Conservation (phyloP, 2,888 invertebrate species). For the Coremacera marginata region DNA sequence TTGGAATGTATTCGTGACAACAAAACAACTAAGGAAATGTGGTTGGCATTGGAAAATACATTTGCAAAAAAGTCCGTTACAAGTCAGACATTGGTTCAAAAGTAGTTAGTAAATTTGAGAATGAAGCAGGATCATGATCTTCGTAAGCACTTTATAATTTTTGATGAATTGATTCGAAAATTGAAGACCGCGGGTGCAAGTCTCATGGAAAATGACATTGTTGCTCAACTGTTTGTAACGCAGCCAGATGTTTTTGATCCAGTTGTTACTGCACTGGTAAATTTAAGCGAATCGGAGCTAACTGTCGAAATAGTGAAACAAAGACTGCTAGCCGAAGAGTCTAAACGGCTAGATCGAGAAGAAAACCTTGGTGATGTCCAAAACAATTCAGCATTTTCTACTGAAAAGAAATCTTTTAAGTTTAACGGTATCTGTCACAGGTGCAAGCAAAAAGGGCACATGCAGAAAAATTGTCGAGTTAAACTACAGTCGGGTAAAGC, state of each 20-base stretch:
- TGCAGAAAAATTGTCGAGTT: no score
- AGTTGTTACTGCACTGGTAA: no score
- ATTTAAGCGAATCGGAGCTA: background rate
- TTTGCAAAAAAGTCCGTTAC: no score
- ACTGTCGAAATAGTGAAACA: slow-evolving; percentile 23
- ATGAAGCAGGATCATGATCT: slow-evolving; percentile 29
- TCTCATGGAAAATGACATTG: no score
- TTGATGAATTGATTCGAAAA: background rate
- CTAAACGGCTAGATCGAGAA: no score
- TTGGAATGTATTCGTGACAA: slow-evolving; percentile 24
- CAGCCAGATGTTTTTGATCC: slow-evolving; percentile 12
- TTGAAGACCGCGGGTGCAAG: background rate
- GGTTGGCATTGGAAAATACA: no score
- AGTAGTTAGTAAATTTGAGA: slow-evolving; percentile 13
- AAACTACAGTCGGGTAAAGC: background rate
- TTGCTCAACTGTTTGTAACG: slow-evolving; percentile 1
- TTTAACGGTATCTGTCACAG: no score
- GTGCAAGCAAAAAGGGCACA: no score
- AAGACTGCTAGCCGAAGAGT: slow-evolving; percentile 12
- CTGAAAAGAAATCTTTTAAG: no score
- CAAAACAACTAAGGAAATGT: slow-evolving; percentile 34
- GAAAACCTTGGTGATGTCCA: no score
- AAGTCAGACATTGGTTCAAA: no score
- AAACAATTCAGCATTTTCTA: no score
- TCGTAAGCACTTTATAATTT: slow-evolving; percentile 24